phyloP scores from a whole-genome alignment of 1,140 invertebrate species.

The Neodiprion pinetum region DNA sequence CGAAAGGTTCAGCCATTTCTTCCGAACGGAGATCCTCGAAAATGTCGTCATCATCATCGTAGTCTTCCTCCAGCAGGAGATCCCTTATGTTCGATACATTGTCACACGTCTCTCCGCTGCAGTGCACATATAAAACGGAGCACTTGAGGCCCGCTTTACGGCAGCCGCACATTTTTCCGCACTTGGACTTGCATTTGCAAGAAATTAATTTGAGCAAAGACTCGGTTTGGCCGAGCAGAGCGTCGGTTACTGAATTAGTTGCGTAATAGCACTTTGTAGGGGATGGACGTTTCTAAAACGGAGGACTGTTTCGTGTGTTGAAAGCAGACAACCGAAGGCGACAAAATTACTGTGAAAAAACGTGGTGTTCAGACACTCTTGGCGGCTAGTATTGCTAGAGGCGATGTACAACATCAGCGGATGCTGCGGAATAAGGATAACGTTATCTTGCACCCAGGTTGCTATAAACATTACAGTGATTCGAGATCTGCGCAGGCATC shows the following conservation, averaged over 20 bases:
- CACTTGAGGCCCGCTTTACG: conserved; percentile 21
- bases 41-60: not conserved
- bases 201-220: conserved; percentile 22
- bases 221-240: not conserved
- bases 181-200: conserved; percentile 23
- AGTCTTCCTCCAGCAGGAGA: conserved; percentile 2
- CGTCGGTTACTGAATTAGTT: no score
- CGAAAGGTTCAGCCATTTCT: no score
- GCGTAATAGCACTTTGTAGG: no score
- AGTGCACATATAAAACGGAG: conserved; percentile 8
- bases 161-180: conserved; percentile 17
- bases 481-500: not conserved
- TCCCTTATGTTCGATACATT: conserved; percentile 1
- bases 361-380: not conserved
- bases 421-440: conserved; percentile 3
- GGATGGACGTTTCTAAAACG: no score
- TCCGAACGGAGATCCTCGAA: no score
- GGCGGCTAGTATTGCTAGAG: conserved; percentile 8
- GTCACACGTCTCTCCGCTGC: conserved; percentile 5
- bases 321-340: not conserved
- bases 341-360: not conserved
- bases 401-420: conserved; percentile 5
- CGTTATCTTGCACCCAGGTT: not conserved
- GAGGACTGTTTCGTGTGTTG: conserved; percentile 9
- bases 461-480: not conserved